phyloP scores from a whole-genome alignment of 2,888 invertebrate species.

The Glyphotaelius pellucidus region DNA sequence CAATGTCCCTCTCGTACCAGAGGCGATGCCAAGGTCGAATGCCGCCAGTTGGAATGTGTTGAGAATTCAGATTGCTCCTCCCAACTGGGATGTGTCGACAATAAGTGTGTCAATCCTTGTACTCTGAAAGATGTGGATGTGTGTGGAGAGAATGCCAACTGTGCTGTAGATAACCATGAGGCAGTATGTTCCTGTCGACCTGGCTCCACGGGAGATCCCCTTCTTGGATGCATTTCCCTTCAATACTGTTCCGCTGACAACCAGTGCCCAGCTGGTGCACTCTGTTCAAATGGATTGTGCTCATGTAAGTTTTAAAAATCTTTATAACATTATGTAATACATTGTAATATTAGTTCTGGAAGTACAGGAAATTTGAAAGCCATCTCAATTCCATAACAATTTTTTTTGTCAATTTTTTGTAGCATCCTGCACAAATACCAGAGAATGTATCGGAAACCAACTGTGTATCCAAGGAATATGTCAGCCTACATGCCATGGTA shows the following conservation, averaged over 20 bases:
- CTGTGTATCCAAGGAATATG: constrained; percentile 92
- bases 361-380: not conserved
- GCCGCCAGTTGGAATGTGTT: constrained; percentile 85
- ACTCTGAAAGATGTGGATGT: constrained; percentile 82
- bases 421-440: constrained; percentile 86
- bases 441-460: constrained; percentile 92
- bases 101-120: constrained; percentile 90
- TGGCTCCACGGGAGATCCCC: constrained; percentile 91
- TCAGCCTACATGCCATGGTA: constrained; percentile 88
- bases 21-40: constrained; percentile 86
- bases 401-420: constrained; percentile 68
- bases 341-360: not conserved
- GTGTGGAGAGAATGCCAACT: constrained; percentile 89
- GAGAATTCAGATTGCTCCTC: constrained; percentile 86
- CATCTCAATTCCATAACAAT: not conserved
- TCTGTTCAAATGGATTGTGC: constrained; percentile 90
- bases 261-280: constrained; percentile 90
- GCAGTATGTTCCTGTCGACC: constrained; percentile 90
- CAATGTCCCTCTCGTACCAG: constrained; percentile 85
- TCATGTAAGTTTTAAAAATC: constrained; percentile 77
- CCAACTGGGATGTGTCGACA: constrained; percentile 86
- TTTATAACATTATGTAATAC: not conserved
- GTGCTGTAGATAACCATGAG: constrained; percentile 86
- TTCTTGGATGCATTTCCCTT: constrained; percentile 88
- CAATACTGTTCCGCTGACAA: constrained; percentile 89